Conservation (phyloP, 2,113 vertebrate genomes). For the Patagioenas fasciata region DNA sequence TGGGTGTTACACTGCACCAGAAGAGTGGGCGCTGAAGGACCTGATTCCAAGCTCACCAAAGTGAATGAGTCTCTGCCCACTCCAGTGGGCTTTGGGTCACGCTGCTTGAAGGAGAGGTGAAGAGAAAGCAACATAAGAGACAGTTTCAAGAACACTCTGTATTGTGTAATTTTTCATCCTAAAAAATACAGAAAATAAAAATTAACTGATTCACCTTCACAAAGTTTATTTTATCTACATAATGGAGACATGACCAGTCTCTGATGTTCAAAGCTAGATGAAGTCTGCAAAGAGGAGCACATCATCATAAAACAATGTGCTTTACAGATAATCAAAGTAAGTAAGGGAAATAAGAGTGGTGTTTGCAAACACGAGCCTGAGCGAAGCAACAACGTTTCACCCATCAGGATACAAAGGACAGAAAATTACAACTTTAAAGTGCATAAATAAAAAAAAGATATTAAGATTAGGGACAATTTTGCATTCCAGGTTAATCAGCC, state of each 20-base stretch:
- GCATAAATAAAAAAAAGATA: neutral
- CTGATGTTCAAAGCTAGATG: neutral
- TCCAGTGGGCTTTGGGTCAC: neutral
- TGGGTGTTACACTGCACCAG: neutral
- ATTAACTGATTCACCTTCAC: neutral
- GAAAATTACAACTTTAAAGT: neutral
- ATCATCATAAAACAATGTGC: neutral
- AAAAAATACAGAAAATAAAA: neutral
- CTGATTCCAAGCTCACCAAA: neutral
- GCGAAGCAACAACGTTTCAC: neutral
- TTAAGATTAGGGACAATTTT: neutral
- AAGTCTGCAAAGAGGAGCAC: neutral
- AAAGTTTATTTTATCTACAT: neutral
- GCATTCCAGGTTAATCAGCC: neutral
- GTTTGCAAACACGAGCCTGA: neutral
- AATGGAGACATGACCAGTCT: neutral
- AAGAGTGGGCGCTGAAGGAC: neutral
- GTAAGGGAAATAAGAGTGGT: neutral
- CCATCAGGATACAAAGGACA: neutral
- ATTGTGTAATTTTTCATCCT: neutral
- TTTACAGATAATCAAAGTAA: neutral
- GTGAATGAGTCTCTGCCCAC: neutral
- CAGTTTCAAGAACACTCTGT: neutral
- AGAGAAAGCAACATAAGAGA: neutral
- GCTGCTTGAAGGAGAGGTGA: neutral